Base-by-base conservation (phyloP, 2,797 vertebrate species). In the Poeciliopsis presidionis region DNA sequence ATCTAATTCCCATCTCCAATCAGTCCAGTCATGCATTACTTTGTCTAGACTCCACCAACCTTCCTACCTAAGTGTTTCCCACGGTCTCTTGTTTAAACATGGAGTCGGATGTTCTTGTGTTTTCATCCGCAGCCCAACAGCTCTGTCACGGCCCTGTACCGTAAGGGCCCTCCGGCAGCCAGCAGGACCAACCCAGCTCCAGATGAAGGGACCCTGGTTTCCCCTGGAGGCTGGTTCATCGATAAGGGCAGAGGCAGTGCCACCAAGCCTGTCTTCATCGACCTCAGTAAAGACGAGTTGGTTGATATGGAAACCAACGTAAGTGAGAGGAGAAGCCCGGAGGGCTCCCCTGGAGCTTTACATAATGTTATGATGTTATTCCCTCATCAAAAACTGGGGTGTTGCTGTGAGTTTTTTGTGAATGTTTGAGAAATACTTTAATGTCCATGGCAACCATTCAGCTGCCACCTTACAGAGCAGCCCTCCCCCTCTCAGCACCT, bases 71-170 rank as follows among this genome's bases (percentile, higher is more conserved):
- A 59, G 4, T 14, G 5, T 59, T 59, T 59, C 4, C 57, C 28
- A 30, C 16, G 7, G 30, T 61, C 30, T 63, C 30, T 33, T 33
- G 30, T 36, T 16, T 63, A 63, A 59, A 61, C 28, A 7, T 61
- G 57, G 14, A 61, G 6, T 61, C 55, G n/a, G 12, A 25, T 43
- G 9, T 25, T 69, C 20, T 41, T 69, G n/a, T 61, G 12, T 25
- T 53, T 70, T 88, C 79, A 25, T 84, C 74, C 55, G 2, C 94
- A 99, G 98, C 92, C 93, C 88, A 84, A 99, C 94, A 96, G 84
- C 81, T 98, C 98, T n/a, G 88, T 99, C 45, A 93, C 97, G 6
- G 97, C 95, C 20, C 95, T 99, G 47, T 99, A 99, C 90, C 96
- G 95, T 78, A 97, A 96, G 84, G 95, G 94, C 79, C 93, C 93